Percentiles rank a stretch among this genome's conserved stretches.
Evolutionary conservation across 2,113 vertebrate genomes (phyloP).

Genomic region (Sphyrna mokarran): DNA sequence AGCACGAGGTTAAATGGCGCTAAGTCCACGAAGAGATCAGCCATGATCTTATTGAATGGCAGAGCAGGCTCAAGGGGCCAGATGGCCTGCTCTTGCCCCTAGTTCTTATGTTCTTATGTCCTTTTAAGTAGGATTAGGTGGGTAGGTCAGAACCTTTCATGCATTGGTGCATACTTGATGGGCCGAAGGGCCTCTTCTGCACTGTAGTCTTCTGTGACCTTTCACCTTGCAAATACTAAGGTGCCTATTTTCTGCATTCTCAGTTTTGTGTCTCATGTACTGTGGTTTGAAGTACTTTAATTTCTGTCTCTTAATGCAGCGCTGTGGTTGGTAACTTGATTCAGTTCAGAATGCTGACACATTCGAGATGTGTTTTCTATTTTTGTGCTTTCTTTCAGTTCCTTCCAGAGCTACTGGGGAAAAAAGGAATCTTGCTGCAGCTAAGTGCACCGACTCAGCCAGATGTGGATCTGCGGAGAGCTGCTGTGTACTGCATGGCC

Average conservation of each 20-base stretch:
- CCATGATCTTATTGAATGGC: too few relatives aligned
- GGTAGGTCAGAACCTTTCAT: too few relatives aligned
- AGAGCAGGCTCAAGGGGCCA: too few relatives aligned
- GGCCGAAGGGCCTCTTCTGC: too few relatives aligned
- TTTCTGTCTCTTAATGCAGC: too few relatives aligned
- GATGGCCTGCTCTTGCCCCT: too few relatives aligned
- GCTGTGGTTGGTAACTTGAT: background rate
- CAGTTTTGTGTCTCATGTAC: background rate
- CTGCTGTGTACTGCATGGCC: conserved; percentile 77
- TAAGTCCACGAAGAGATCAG: too few relatives aligned
- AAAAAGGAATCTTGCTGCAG: conserved; percentile 65
- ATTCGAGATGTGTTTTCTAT: background rate
- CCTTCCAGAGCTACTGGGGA: conserved; percentile 68
- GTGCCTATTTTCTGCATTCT: background rate
- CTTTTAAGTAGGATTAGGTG: too few relatives aligned
- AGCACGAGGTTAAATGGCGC: too few relatives aligned
- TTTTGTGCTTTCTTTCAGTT: conserved; percentile 56
- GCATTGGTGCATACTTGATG: too few relatives aligned
- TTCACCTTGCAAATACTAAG: background rate
- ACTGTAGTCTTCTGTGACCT: background rate
- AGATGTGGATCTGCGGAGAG: conserved; percentile 67
- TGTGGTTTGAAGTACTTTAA: background rate
- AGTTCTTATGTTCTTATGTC: too few relatives aligned
- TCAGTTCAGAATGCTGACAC: background rate
- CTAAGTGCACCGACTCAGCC: conserved; percentile 64